phyloP scores from a whole-genome alignment of 2,888 invertebrate species.

The Plagiodera versicolora region DNA sequence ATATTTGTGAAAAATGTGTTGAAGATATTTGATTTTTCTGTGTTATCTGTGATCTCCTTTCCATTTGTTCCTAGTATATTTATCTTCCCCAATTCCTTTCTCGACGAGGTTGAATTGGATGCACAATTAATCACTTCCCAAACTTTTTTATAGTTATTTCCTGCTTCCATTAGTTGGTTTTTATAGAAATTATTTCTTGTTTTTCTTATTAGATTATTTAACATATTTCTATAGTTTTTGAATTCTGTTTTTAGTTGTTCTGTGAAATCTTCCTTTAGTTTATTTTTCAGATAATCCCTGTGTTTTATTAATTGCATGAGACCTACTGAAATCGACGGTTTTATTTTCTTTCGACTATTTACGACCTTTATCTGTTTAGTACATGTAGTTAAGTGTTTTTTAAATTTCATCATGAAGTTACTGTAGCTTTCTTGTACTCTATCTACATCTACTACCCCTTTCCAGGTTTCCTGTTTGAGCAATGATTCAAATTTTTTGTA shows the following conservation, averaged over 20 bases:
- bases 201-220: neutral
- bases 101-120: no score
- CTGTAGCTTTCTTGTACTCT: neutral
- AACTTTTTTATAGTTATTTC: slow-evolving; percentile 2
- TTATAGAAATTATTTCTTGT: neutral
- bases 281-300: no score
- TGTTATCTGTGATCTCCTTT: no score
- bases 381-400: neutral
- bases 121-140: neutral
- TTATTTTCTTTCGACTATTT: neutral
- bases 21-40: no score
- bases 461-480: neutral
- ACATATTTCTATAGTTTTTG: neutral
- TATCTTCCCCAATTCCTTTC: no score
- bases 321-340: no score
- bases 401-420: neutral
- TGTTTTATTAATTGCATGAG: no score
- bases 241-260: neutral
- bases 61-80: no score
- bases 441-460: neutral
- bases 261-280: no score
- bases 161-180: neutral
- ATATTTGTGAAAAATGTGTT: no score
- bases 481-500: neutral
- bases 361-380: neutral